These are phyloP conservation scores for Latrodectus elegans DNA, from an alignment of 2,888 invertebrate species.

Conservation along the genomic window DNA sequence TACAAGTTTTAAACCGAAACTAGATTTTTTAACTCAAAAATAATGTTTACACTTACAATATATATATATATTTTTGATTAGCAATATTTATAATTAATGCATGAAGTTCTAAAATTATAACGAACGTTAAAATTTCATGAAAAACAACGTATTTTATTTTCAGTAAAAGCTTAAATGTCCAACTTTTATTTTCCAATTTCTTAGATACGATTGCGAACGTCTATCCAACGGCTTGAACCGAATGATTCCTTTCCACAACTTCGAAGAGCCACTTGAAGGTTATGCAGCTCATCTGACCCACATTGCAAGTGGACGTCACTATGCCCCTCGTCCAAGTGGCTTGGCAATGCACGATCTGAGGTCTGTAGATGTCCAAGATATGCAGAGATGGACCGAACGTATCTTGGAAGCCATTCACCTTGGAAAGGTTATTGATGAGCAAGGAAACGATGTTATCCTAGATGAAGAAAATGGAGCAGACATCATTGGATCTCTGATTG, in stretches of 20 bases:
- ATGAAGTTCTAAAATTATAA: no score
- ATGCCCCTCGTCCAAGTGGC: slow-evolving; percentile 68
- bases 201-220: slow-evolving; percentile 84
- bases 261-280: slow-evolving; percentile 68
- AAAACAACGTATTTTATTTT: no score
- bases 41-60: no score
- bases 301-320: slow-evolving; percentile 69
- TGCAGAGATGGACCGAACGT: slow-evolving; percentile 86
- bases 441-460: slow-evolving; percentile 78
- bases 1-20: no score
- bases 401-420: slow-evolving; percentile 83
- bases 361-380: slow-evolving; percentile 58
- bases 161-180: no score
- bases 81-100: no score
- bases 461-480: slow-evolving; percentile 85
- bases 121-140: no score
- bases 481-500: slow-evolving; percentile 85
- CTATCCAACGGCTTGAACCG: slow-evolving; percentile 82
- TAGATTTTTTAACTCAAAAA: no score
- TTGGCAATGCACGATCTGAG: slow-evolving; percentile 54
- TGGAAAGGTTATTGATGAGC: slow-evolving; percentile 78
- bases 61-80: no score
- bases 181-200: background rate
- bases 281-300: slow-evolving; percentile 70
- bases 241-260: slow-evolving; percentile 79